phyloP scores from a whole-genome alignment of 2,113 vertebrate genomes.

The Archilochus colubris region DNA sequence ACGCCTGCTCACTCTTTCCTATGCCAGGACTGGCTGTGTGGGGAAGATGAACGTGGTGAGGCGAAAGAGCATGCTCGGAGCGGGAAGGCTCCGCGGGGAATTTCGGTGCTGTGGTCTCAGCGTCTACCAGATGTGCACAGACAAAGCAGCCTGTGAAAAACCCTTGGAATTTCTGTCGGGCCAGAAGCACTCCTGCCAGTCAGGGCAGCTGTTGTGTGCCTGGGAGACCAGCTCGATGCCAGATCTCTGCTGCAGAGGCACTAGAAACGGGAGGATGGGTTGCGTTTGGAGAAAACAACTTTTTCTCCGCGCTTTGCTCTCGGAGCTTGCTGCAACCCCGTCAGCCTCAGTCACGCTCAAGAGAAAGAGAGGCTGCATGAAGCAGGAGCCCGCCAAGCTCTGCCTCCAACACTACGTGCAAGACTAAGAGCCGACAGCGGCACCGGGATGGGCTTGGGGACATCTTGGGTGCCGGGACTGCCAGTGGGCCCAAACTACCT shows the following conservation, averaged over 20 bases:
- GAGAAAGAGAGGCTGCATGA: neutral
- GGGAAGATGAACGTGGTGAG: neutral
- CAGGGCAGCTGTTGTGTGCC: neutral
- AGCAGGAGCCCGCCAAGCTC: neutral
- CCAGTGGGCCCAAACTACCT: fast-evolving
- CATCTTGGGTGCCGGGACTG: neutral
- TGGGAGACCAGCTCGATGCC: neutral
- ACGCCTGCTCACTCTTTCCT: neutral
- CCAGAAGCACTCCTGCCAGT: neutral
- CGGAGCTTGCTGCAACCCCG: neutral
- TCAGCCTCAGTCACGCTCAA: neutral
- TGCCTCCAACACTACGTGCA: neutral
- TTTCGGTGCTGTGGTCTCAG: neutral
- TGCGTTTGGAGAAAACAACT: neutral
- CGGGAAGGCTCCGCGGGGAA: neutral
- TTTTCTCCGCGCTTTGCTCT: neutral
- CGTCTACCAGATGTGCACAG: fast-evolving
- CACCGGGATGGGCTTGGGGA: too few species aligned
- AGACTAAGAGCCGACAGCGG: neutral
- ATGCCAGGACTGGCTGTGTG: fast-evolving
- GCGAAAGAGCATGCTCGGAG: neutral
- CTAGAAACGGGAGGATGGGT: neutral
- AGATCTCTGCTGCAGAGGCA: neutral
- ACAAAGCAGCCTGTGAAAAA: neutral
- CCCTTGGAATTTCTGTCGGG: fast-evolving